Conservation (phyloP, 2,888 invertebrate genomes). For the Maniola hyperantus region DNA sequence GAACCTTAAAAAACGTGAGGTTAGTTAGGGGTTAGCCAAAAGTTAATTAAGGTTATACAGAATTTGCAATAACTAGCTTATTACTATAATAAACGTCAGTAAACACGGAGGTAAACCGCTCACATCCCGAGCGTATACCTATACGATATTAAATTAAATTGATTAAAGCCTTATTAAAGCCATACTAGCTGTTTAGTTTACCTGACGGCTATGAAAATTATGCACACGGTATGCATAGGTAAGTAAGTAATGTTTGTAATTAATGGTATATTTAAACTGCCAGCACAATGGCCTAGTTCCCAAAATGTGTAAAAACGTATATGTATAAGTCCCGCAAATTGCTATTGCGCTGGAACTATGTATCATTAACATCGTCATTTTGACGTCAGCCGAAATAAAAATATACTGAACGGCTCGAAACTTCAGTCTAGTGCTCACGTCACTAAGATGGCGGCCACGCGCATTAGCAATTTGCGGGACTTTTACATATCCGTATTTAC, state of each 20-base stretch:
- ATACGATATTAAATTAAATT: constrained; percentile 10
- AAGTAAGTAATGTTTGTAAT: background rate
- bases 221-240: background rate
- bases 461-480: too few relatives aligned
- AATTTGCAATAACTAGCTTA: background rate
- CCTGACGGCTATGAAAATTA: background rate
- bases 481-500: too few relatives aligned
- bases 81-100: constrained; percentile 9
- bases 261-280: background rate
- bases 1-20: too few relatives aligned
- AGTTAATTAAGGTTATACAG: background rate
- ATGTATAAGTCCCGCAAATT: too few relatives aligned
- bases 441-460: too few relatives aligned
- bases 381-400: too few relatives aligned
- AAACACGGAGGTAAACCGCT: background rate
- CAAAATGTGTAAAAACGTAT: too few relatives aligned
- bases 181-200: background rate
- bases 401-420: too few relatives aligned
- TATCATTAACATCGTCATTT: too few relatives aligned
- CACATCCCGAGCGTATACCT: too few relatives aligned
- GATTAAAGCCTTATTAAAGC: background rate
- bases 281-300: background rate
- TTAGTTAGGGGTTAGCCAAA: background rate
- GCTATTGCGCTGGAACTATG: too few relatives aligned
- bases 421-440: too few relatives aligned